Conservation (phyloP, 2,797 vertebrate species). For the Sebastes nivosus region DNA sequence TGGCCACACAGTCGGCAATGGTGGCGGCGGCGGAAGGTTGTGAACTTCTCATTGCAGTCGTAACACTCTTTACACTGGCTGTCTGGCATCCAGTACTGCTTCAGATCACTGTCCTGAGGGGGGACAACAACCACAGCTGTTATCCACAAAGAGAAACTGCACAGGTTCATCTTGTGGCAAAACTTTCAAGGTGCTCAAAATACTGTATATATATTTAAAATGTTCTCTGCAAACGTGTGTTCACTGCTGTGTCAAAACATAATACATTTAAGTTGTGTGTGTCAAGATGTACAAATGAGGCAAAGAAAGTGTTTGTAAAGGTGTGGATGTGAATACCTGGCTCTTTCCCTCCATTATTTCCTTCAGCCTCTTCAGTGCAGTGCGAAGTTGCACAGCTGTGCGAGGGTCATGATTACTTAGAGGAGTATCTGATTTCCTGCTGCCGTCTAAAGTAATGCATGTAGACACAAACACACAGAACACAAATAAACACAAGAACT, state of each 20-base stretch:
- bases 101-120: conserved; percentile 94
- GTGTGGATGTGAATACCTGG: conserved; percentile 84
- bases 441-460: conserved; percentile 81
- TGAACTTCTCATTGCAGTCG: conserved; percentile 98
- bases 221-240: not conserved
- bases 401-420: conserved; percentile 94
- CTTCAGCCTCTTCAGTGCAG: conserved; percentile 95
- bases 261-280: not conserved
- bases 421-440: conserved; percentile 90
- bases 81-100: conserved; percentile 99
- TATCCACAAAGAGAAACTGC: not conserved
- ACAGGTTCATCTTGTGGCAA: not conserved
- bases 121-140: not conserved
- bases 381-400: conserved; percentile 96
- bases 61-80: conserved; percentile 99
- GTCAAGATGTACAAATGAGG: not conserved
- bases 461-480: not conserved
- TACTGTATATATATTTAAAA: not conserved
- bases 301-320: not conserved
- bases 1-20: conserved; percentile 97
- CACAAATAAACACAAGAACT: not conserved
- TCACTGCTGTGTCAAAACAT: not conserved
- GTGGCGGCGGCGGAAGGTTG: conserved; percentile 95
- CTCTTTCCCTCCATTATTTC: conserved; percentile 99
- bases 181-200: not conserved